Conservation (phyloP, 2,797 vertebrate species). For the Peromyscus attwateri region DNA sequence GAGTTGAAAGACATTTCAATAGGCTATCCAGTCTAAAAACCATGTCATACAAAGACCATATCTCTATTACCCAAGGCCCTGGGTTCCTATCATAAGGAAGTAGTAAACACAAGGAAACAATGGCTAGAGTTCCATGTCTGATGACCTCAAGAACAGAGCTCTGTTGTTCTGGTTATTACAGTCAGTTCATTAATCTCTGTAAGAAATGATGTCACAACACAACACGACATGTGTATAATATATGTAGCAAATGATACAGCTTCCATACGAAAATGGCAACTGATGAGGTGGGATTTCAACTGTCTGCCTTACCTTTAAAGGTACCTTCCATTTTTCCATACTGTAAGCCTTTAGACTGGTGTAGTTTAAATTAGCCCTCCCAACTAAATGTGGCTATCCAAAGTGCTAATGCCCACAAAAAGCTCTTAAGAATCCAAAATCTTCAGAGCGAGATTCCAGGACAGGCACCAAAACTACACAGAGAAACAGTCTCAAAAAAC, state of each 20-base stretch:
- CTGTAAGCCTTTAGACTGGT: neutral
- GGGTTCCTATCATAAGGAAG: slow-evolving; percentile 26
- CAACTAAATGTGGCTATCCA: neutral
- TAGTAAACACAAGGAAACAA: slow-evolving; percentile 12
- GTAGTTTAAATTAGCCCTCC: neutral
- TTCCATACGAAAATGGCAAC: slow-evolving; percentile 21
- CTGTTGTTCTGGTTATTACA: slow-evolving; percentile 30
- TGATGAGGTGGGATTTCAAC: neutral
- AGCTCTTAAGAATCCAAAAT: slow-evolving; percentile 40
- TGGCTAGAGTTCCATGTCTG: neutral
- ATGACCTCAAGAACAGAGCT: slow-evolving; percentile 27
- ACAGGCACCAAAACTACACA: neutral
- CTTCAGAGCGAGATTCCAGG: neutral
- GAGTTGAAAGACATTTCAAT: slow-evolving; percentile 39
- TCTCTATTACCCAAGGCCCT: slow-evolving; percentile 20
- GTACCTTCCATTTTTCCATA: slow-evolving; percentile 9
- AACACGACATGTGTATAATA: neutral
- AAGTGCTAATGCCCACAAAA: slow-evolving; percentile 38
- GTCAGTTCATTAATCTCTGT: slow-evolving; percentile 42
- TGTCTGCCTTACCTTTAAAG: slow-evolving; percentile 22
- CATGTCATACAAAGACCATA: slow-evolving; percentile 54
- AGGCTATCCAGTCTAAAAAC: neutral
- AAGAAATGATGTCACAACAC: slow-evolving; percentile 27
- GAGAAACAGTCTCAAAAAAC: too few relatives aligned
- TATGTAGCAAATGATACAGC: neutral